phyloP scores from a whole-genome alignment of 2,113 vertebrate species.

The Dryoscopus gambensis region DNA sequence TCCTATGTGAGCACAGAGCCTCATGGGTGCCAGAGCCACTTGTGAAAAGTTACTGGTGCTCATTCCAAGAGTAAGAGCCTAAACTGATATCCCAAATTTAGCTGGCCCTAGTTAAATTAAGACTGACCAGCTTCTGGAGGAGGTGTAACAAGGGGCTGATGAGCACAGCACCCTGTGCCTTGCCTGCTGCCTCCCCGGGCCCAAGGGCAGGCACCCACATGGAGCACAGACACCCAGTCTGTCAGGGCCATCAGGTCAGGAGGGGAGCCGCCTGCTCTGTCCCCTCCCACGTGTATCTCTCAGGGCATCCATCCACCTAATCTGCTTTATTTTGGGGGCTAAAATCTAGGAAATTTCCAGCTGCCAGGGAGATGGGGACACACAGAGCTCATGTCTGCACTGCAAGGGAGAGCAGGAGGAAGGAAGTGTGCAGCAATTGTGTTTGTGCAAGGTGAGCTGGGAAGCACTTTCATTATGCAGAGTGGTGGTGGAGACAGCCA shows the following conservation, averaged over 20 bases:
- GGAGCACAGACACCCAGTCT: rapidly evolving
- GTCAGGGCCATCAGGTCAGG: rapidly evolving
- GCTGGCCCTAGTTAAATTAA: not conserved
- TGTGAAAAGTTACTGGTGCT: not conserved
- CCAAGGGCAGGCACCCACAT: not conserved
- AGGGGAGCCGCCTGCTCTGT: not conserved
- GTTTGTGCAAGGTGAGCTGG: not conserved
- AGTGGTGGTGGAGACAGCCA: rapidly evolving
- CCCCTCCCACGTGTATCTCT: rapidly evolving
- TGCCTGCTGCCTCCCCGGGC: not conserved
- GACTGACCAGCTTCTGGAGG: not conserved
- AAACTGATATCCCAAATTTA: not conserved
- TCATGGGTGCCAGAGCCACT: not conserved
- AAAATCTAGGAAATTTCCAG: not conserved
- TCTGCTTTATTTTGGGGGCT: not conserved
- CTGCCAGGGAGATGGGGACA: rapidly evolving
- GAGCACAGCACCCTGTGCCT: rapidly evolving
- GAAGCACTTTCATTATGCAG: not conserved
- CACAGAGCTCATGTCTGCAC: not conserved
- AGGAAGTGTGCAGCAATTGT: rapidly evolving
- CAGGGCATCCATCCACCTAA: not conserved
- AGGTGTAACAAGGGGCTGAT: not conserved
- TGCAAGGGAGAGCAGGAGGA: not conserved
- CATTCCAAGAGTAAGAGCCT: not conserved
- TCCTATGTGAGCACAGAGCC: not conserved